These are phyloP conservation scores for Distichodus sexfasciatus DNA, from an alignment of 2,797 vertebrate species.

Conservation along the genomic window DNA sequence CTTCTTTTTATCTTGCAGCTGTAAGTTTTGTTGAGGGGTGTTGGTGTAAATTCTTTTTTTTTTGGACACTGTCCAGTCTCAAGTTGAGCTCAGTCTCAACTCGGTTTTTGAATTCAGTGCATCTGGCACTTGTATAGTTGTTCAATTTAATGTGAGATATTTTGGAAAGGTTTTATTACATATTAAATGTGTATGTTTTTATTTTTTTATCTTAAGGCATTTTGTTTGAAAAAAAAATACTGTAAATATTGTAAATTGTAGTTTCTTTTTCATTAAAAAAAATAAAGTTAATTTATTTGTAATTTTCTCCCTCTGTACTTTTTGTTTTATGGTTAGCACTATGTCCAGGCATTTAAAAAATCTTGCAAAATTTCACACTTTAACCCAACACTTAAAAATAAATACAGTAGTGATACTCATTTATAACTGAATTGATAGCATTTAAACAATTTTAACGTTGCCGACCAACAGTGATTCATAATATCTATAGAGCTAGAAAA, in stretches of 20 bases:
- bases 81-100: background rate
- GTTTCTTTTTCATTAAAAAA: conserved; percentile 57
- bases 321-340: too few species aligned
- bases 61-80: background rate
- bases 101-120: background rate
- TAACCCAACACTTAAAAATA: too few species aligned
- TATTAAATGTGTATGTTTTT: conserved; percentile 15
- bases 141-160: conserved; percentile 2
- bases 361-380: too few species aligned
- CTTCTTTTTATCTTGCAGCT: background rate
- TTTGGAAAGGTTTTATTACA: background rate
- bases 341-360: too few species aligned
- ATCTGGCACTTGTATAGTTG: conserved; percentile 19
- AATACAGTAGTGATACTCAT: too few species aligned
- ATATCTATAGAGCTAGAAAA: too few species aligned
- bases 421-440: too few species aligned
- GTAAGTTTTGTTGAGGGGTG: background rate
- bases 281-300: conserved; percentile 72
- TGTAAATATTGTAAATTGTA: conserved; percentile 67
- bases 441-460: too few species aligned
- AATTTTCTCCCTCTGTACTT: background rate
- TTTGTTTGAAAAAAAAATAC: conserved; percentile 37
- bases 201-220: conserved; percentile 5
- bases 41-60: background rate
- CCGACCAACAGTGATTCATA: too few species aligned